Evolutionary conservation across 2,888 invertebrate species (phyloP).

Genomic region (Halictus quadricinctus): DNA sequence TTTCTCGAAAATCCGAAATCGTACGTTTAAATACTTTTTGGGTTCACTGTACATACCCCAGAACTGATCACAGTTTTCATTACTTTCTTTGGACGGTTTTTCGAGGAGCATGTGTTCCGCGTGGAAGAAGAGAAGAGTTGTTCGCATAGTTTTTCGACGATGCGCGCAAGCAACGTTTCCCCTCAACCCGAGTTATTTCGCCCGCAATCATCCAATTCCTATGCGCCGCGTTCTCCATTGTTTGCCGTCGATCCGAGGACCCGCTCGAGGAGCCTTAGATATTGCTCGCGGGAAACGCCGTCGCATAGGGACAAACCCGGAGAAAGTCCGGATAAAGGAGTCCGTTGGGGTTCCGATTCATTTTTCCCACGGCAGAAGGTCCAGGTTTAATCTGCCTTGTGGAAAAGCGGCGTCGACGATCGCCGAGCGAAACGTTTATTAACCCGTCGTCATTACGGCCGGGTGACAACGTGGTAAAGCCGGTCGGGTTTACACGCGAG

Average conservation of each 20-base stretch:
- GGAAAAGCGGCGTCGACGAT: neutral
- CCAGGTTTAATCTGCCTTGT: neutral
- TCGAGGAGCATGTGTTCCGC: too few relatives aligned
- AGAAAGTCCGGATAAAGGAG: neutral
- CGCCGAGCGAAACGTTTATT: conserved; percentile 26
- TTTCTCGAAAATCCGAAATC: too few relatives aligned
- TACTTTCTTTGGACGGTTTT: too few relatives aligned
- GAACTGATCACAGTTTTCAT: too few relatives aligned
- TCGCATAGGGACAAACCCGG: neutral
- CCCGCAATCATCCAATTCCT: neutral
- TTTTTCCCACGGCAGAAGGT: neutral
- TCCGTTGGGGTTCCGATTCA: neutral
- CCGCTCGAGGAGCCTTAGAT: neutral
- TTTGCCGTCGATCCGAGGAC: neutral
- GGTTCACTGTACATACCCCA: too few relatives aligned
- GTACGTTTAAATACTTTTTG: too few relatives aligned
- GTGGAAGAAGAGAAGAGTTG: too few relatives aligned
- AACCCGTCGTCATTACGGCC: conserved; percentile 28
- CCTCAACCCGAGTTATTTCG: neutral
- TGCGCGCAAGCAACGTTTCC: neutral
- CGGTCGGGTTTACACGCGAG: conserved; percentile 29
- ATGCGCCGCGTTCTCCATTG: neutral
- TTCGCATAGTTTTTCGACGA: neutral
- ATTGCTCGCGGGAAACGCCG: neutral
- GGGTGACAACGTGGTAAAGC: conserved; percentile 26